Evolutionary conservation across 2,888 invertebrate species (phyloP), one percentile per base, ranked within the genome.

Genomic region (Cantharis lateralis): DNA sequence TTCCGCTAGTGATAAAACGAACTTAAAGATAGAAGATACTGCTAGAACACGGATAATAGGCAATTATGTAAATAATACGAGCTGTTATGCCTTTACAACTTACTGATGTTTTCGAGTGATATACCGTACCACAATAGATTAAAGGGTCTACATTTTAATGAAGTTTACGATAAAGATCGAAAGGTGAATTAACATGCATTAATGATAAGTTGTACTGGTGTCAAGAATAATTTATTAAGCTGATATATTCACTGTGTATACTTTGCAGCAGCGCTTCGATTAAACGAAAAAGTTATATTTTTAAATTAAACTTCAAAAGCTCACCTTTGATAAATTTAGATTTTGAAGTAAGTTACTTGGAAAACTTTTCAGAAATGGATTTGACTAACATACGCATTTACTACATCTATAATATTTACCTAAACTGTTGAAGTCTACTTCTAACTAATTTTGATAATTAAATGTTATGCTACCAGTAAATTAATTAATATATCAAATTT

Each of bases 1-100:
- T 24, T 20, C 64, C 2, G n/a, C 20, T 24, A 61, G 68, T 63
- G 63, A 74, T 74, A 74, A 74, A 74, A 66, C 48, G 32, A 16
- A 32, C 20, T 32, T 24, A 70, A 70, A 70, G 74, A 74, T 74
- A 74, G 70, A 70, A 64, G 64, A 70, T 70, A 70, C 70, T 70
- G 48, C 63, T 74, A 69, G 28, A 74, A 70, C 74, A 70, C 62
- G 70, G 69, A 74, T 74, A 74, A 74, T 74, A 70, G 74, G 20
- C 74, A 74, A 74, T 74, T 74, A 74, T 74, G 74, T 74, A 74
- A 74, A 74, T 74, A 74, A 70, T 70, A 70, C 32, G 70, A 24
- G 70, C 70, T 48, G 69, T 74, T 74, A 70, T 70, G 74, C 74
- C 74, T 74, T 74, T 64, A 74, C 74, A 74, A 70, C 74, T 74